A percentile compares a stretch with the other conserved stretches of the same genome.
Evolutionary conservation across 2,113 vertebrate species (phyloP).

Genomic region (Phoenicopterus ruber): DNA sequence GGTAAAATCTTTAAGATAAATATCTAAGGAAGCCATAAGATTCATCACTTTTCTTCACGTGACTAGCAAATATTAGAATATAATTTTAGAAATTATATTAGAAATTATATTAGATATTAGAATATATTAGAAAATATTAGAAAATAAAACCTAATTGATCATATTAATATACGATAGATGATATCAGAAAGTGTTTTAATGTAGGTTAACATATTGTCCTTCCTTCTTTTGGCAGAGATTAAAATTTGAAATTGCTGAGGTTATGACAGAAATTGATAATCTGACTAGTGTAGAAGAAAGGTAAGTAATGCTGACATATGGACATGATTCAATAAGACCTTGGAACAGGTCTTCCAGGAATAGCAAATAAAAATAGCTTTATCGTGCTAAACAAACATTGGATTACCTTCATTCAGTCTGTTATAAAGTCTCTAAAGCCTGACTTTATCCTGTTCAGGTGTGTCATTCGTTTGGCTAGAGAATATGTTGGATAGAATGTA

Average conservation of each 20-base stretch:
- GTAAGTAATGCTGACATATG: constrained; percentile 56
- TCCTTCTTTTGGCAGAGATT: constrained; percentile 80
- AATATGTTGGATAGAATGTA: background rate
- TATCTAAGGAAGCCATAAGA: background rate
- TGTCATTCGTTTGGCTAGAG: background rate
- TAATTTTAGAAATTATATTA: too few species aligned
- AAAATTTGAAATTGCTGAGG: constrained; percentile 96
- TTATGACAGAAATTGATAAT: constrained; percentile 98
- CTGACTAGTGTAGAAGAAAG: constrained; percentile 93
- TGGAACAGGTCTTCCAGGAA: background rate
- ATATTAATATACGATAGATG: background rate
- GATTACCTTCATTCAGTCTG: background rate
- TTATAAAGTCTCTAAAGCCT: background rate
- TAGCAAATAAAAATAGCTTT: background rate
- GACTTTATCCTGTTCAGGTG: background rate
- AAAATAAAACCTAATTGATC: background rate
- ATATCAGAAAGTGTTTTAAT: background rate
- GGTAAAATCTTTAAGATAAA: background rate
- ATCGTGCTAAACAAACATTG: background rate
- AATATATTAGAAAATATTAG: background rate
- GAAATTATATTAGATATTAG: too few species aligned
- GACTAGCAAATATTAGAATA: background rate
- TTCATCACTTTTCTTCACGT: background rate
- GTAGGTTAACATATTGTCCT: background rate
- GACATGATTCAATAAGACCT: background rate